Evolutionary conservation across 2,888 invertebrate species (phyloP).

Genomic region (Luffia ferchaultella): DNA sequence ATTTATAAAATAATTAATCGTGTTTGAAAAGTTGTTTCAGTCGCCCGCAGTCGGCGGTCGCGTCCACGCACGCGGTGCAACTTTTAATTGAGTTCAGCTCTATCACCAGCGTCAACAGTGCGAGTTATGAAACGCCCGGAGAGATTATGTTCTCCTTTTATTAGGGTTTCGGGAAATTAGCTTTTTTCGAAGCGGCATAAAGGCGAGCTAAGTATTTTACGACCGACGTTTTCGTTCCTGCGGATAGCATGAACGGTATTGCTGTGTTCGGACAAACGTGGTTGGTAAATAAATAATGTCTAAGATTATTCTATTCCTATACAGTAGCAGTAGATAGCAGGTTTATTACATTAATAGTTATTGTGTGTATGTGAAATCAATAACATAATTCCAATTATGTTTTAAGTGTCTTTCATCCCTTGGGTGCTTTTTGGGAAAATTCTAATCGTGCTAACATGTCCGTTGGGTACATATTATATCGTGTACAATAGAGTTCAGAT

Average conservation of each 20-base stretch:
- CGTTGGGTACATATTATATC: background rate
- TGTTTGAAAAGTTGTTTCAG: background rate
- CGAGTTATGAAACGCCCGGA: conserved; percentile 43
- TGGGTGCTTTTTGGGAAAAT: background rate
- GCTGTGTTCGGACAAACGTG: background rate
- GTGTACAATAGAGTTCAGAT: conserved; percentile 44
- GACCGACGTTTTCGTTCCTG: too few relatives aligned
- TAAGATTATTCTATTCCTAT: too few relatives aligned
- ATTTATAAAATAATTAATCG: conserved; percentile 43
- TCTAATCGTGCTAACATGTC: background rate
- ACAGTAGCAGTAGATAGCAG: too few relatives aligned
- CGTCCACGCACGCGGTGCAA: conserved; percentile 63
- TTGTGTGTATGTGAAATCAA: too few relatives aligned
- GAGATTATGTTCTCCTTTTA: conserved; percentile 29
- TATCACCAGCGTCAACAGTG: conserved; percentile 55
- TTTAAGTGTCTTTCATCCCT: background rate
- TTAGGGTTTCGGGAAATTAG: conserved; percentile 10
- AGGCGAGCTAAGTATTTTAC: too few relatives aligned
- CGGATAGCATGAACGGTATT: background rate
- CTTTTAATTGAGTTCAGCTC: conserved; percentile 65
- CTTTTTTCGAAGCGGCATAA: too few relatives aligned
- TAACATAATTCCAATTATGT: too few relatives aligned
- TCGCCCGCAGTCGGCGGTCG: conserved; percentile 22
- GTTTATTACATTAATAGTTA: too few relatives aligned
- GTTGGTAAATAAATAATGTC: too few relatives aligned